phyloP scores from a whole-genome alignment of 2,113 vertebrate species.

The Podarcis muralis region DNA sequence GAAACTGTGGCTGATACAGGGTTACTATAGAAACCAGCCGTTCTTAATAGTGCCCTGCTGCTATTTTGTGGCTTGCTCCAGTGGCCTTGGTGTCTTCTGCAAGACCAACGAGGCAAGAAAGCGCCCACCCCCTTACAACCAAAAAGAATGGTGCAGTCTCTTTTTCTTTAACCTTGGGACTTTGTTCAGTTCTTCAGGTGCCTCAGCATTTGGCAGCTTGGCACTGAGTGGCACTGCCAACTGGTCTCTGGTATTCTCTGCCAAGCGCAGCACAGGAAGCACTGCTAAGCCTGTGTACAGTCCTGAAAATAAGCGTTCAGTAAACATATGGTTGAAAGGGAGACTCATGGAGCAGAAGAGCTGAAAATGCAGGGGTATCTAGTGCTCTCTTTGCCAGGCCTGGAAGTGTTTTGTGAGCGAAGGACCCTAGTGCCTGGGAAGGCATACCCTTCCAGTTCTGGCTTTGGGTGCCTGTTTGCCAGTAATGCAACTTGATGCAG shows the following conservation, averaged over 20 bases:
- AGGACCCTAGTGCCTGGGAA: background rate
- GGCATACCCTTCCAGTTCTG: background rate
- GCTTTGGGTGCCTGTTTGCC: background rate
- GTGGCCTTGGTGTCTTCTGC: fast-evolving
- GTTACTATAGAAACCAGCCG: fast-evolving
- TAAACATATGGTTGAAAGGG: background rate
- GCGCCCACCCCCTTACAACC: background rate
- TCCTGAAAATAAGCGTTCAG: background rate
- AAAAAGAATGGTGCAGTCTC: background rate
- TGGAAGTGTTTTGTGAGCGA: background rate
- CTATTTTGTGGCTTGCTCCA: background rate
- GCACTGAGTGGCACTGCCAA: background rate
- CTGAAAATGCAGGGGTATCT: background rate
- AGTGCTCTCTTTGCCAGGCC: background rate
- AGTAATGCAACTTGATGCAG: no score
- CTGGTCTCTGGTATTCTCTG: background rate
- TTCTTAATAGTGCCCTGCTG: background rate
- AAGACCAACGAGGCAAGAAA: background rate
- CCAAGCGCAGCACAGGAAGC: background rate
- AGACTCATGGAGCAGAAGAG: background rate
- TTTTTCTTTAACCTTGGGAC: background rate
- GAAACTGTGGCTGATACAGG: background rate
- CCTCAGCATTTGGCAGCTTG: background rate
- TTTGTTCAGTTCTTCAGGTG: background rate
- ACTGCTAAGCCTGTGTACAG: no score